Evolutionary conservation across 2,888 invertebrate genomes (phyloP).

Genomic region (Girardia tigrina): DNA sequence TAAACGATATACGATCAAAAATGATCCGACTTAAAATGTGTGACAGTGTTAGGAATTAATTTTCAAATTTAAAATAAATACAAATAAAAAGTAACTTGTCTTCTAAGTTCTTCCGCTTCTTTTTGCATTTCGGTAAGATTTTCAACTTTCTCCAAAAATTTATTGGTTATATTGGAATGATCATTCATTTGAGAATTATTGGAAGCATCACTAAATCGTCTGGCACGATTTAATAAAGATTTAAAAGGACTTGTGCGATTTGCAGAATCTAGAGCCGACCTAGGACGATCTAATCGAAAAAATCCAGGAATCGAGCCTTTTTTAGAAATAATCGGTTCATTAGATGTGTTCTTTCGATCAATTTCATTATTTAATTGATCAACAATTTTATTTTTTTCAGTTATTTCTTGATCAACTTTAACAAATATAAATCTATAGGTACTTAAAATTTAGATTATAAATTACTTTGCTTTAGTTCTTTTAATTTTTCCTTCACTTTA

Average conservation of each 20-base stretch:
- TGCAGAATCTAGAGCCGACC: background rate
- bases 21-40: too few species aligned
- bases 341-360: background rate
- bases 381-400: slow-evolving; percentile 1
- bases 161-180: background rate
- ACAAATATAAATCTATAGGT: background rate
- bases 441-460: background rate
- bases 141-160: slow-evolving; percentile 1
- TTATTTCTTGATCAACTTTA: background rate
- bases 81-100: background rate
- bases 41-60: too few species aligned
- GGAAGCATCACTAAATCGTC: background rate
- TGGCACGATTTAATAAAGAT: background rate
- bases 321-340: background rate
- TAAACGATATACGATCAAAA: too few species aligned
- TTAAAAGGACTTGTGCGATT: background rate
- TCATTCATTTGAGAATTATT: background rate
- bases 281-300: background rate
- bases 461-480: background rate
- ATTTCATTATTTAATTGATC: background rate
- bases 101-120: slow-evolving; percentile 12
- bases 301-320: background rate
- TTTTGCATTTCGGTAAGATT: slow-evolving; percentile 4
- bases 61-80: background rate
- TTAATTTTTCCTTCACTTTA: background rate